Base-by-base conservation (phyloP, 1,140 invertebrate species). In the Drosophila ironensis region DNA sequence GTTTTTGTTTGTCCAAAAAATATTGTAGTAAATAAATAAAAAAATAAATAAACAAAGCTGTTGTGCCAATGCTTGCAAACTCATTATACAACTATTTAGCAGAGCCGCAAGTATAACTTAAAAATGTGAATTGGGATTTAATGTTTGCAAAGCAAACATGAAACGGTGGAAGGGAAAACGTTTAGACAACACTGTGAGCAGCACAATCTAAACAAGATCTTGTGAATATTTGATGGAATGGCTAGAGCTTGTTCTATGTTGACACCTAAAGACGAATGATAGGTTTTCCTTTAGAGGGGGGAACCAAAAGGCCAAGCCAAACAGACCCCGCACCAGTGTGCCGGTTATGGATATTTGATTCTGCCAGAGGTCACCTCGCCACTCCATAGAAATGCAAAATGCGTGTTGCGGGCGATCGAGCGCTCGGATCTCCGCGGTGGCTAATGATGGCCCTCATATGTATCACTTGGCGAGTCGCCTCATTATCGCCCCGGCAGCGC, bases 381-480 rank as follows among this genome's bases (percentile, higher is more conserved):
- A 33, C 57, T 35, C 53, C 47, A 57, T 69, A 61, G 63, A 78
- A 68, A 82, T 72, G 67, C 76, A 67, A 76, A 81, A 72, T 50
- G 38, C 51, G 27, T 66, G 51, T 52, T 74, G 73, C 71, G 69
- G 69, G 72, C 42, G 50, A 50, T 25, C 50, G 19, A 11, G 41
- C 28, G 56, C 35, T 35, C 33, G 33, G 6, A 44, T n/a, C n/a
- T n/a, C n/a, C n/a, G n/a, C n/a, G n/a, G n/a, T n/a, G 42, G 60
- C 54, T 67, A 74, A 74, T 66, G 50, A 47, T 80, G 75, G 78
- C 72, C 77, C 72, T 77, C 78, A 69, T 82, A 69, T 33, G 20
- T 37, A 52, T 37, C 50, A 37, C 8, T 28, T 41, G n/a, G 9
- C n/a, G n/a, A 9, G 12, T 16, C 27, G 56, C 37, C 20, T 57